A percentile compares a stretch with the other conserved stretches of the same genome.
Evolutionary conservation across 2,797 vertebrate genomes (phyloP).

Genomic region (Petrocephalus sullivani): DNA sequence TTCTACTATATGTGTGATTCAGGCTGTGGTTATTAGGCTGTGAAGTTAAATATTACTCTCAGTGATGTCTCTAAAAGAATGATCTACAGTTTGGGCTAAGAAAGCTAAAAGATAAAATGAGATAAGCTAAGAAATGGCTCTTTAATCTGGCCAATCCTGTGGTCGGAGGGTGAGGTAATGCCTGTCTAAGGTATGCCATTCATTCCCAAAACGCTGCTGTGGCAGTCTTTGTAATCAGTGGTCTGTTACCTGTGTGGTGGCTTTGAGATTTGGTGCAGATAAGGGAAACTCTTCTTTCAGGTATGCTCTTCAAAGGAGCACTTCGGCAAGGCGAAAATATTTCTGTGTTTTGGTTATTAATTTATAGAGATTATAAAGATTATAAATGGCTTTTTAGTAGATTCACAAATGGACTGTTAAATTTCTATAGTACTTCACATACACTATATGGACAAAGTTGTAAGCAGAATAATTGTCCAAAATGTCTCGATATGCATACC

Average conservation of each 20-base stretch:
- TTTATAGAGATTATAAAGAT: background rate
- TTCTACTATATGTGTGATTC: background rate
- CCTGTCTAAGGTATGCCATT: background rate
- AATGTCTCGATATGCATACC: background rate
- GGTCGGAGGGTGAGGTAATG: background rate
- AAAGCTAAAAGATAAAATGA: background rate
- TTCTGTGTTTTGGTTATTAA: background rate
- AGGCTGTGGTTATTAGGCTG: background rate
- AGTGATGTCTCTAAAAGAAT: background rate
- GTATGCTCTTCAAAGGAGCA: background rate
- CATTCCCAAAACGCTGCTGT: background rate
- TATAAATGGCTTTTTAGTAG: background rate
- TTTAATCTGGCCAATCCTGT: background rate
- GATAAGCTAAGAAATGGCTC: slow-evolving; percentile 2
- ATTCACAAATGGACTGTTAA: background rate
- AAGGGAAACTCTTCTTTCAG: background rate
- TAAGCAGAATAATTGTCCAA: background rate
- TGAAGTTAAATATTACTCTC: slow-evolving; percentile 1
- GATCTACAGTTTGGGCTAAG: background rate
- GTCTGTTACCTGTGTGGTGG: background rate
- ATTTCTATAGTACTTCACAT: background rate
- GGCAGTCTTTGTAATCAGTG: background rate
- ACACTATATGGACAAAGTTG: background rate
- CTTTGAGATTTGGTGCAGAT: background rate
- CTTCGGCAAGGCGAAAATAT: background rate